Evolutionary conservation across 2,888 invertebrate genomes (phyloP).

Genomic region (Eupithecia tripunctaria): DNA sequence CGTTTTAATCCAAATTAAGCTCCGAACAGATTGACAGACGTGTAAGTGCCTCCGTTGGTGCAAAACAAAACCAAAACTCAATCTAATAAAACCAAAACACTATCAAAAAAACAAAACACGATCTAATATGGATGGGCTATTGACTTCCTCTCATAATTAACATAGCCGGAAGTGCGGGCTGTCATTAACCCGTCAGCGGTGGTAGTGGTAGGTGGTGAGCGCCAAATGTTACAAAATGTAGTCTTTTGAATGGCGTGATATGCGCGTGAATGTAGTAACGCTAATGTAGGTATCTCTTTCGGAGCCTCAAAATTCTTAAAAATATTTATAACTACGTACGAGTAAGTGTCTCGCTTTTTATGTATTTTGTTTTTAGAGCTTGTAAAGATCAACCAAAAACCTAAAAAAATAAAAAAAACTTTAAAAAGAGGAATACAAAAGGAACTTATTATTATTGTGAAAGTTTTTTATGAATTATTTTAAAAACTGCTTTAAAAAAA

Average conservation of each 20-base stretch:
- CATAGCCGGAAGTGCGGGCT: conserved; percentile 79
- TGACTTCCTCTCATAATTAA: conserved; percentile 80
- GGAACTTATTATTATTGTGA: too few relatives aligned
- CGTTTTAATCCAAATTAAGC: conserved; percentile 81
- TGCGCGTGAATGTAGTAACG: neutral
- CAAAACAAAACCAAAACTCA: conserved; percentile 65
- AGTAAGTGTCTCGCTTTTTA: too few relatives aligned
- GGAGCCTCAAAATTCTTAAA: neutral
- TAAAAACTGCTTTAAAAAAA: too few relatives aligned
- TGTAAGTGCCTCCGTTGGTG: conserved; percentile 74
- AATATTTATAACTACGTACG: too few relatives aligned
- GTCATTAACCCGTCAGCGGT: conserved; percentile 80
- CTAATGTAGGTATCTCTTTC: neutral
- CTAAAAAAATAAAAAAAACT: too few relatives aligned
- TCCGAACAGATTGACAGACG: conserved; percentile 73
- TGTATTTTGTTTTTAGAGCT: too few relatives aligned
- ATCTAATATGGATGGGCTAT: conserved; percentile 70
- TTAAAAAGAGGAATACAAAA: too few relatives aligned
- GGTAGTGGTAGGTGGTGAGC: conserved; percentile 41
- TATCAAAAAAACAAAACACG: conserved; percentile 67
- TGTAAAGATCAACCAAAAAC: too few relatives aligned
- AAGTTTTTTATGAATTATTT: too few relatives aligned
- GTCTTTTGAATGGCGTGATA: conserved; percentile 22
- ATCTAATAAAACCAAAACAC: conserved; percentile 70
- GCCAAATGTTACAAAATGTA: conserved; percentile 78